Percentiles rank a stretch among this genome's conserved stretches.
phyloP scores from a whole-genome alignment of 1,140 invertebrate genomes.

The Lithobius niger region DNA sequence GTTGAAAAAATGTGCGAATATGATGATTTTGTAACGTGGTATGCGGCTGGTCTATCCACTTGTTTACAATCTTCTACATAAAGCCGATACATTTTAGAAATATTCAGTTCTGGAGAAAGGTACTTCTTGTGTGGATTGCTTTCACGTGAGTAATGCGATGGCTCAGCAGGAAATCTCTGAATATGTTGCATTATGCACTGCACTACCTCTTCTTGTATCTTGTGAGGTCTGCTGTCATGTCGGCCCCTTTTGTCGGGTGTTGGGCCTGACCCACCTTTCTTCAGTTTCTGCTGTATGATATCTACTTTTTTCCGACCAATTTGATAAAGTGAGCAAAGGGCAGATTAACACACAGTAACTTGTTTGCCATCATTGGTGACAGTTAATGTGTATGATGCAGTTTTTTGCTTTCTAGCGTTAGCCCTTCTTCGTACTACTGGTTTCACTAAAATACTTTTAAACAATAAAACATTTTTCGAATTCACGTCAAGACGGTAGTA shows the following conservation, averaged over 20 bases:
- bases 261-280: background rate
- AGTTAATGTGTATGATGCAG: background rate
- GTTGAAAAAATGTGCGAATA: background rate
- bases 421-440: no score
- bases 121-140: background rate
- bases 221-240: background rate
- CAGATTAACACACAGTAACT: background rate
- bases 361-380: background rate
- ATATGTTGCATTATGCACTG: background rate
- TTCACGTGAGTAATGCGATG: background rate
- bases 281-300: background rate
- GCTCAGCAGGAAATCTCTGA: conserved; percentile 2
- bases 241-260: background rate
- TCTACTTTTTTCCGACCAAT: conserved; percentile 3
- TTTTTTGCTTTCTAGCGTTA: background rate
- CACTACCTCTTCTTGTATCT: background rate
- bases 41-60: background rate
- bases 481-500: no score
- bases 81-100: background rate
- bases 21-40: conserved; percentile 1
- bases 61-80: background rate
- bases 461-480: no score
- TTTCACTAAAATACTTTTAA: no score
- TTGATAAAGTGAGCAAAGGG: background rate
- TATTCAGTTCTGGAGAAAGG: background rate